A percentile compares a stretch with the other conserved stretches of the same genome.
phyloP scores from a whole-genome alignment of 37 sponge, comb jelly and placozoan genomes.

The Haliclona indistincta region DNA sequence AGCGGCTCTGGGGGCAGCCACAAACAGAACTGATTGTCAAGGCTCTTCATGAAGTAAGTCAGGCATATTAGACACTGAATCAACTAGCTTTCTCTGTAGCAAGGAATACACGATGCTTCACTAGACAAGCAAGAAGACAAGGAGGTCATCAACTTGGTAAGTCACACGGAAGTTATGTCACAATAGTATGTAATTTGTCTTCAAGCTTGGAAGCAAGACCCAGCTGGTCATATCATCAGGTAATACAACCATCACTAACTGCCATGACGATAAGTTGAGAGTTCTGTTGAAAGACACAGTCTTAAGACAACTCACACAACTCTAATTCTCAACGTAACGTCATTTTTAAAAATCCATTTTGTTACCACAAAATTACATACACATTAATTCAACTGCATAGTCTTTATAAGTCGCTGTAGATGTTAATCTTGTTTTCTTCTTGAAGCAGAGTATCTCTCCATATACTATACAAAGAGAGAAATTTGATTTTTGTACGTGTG shows the following conservation, averaged over 20 bases:
- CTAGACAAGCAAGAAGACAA: conserved; percentile 23
- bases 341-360: no score
- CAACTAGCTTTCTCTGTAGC: neutral
- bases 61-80: neutral
- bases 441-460: conserved; percentile 77
- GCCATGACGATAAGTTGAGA: conserved; percentile 70
- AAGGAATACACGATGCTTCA: conserved; percentile 30
- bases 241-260: conserved; percentile 49
- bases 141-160: conserved; percentile 43
- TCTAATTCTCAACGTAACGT: conserved; percentile 27
- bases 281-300: conserved; percentile 43
- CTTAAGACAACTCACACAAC: conserved; percentile 56
- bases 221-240: conserved; percentile 13
- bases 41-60: conserved; percentile 49
- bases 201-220: conserved; percentile 54
- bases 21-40: conserved; percentile 22
- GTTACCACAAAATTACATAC: no score
- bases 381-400: no score
- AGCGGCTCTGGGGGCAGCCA: conserved; percentile 59
- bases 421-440: conserved; percentile 57
- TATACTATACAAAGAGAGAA: conserved; percentile 50
- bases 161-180: neutral
- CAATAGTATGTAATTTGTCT: neutral
- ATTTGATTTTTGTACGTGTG: neutral
- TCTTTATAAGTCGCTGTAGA: no score